phyloP scores from a whole-genome alignment of 2,888 invertebrate genomes.

The Matsumyia berberina region DNA sequence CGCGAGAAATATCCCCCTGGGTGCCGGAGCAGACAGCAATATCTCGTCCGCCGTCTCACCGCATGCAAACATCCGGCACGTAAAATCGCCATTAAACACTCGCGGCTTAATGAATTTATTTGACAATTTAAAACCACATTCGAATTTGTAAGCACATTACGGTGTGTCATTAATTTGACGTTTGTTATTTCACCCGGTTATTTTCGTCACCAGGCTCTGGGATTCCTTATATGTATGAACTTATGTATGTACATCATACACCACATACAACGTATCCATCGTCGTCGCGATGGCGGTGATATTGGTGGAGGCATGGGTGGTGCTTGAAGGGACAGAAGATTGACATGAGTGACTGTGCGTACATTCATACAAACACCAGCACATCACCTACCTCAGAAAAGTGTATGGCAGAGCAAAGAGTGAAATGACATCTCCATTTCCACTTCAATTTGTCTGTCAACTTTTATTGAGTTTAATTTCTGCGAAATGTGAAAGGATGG shows the following conservation, averaged over 20 bases:
- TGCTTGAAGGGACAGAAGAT: constrained; percentile 49
- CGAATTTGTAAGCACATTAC: constrained; percentile 76
- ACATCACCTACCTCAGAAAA: constrained; percentile 25
- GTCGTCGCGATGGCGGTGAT: background rate
- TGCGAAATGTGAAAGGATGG: constrained; percentile 62
- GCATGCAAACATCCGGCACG: constrained; percentile 64
- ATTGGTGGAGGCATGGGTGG: background rate
- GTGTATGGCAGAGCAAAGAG: constrained; percentile 75
- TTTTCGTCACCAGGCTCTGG: constrained; percentile 54
- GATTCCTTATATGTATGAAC: constrained; percentile 54
- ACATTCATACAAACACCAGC: constrained; percentile 23
- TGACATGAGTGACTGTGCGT: constrained; percentile 59
- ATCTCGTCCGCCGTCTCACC: background rate
- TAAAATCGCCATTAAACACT: constrained; percentile 72
- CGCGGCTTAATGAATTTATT: constrained; percentile 74
- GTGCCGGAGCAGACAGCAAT: constrained; percentile 27
- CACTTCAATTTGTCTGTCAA: constrained; percentile 84
- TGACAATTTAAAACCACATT: constrained; percentile 76
- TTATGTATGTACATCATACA: too few species aligned
- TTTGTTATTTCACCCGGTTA: constrained; percentile 72
- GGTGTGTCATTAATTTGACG: constrained; percentile 74
- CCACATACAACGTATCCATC: constrained; percentile 12
- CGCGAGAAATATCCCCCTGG: constrained; percentile 4
- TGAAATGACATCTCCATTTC: constrained; percentile 83
- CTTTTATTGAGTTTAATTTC: constrained; percentile 83